Evolutionary conservation across 2,113 vertebrate species (phyloP).

Genomic region (Nansenia antarctica): DNA sequence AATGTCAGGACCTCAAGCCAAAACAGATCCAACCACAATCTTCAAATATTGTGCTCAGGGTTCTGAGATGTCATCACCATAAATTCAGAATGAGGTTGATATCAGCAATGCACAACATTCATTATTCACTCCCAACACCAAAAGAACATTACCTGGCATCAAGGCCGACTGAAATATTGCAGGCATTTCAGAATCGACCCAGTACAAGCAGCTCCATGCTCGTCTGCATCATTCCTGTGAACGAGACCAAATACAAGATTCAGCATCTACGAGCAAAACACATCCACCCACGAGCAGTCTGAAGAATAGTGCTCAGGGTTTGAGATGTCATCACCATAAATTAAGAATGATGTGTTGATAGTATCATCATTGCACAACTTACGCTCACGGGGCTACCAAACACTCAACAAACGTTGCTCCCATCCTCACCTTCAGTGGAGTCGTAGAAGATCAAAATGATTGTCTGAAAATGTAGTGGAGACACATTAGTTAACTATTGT

Average conservation of each 20-base stretch:
- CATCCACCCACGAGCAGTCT: not conserved
- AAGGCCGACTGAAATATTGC: too few species aligned
- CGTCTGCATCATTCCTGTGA: not conserved
- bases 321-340: slow-evolving; percentile 11
- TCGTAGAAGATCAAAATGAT: not conserved
- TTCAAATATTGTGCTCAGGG: slow-evolving; percentile 34
- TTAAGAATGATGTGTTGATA: slow-evolving; percentile 68
- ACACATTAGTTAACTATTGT: not conserved
- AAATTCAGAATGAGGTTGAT: not conserved
- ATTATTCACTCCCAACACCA: too few species aligned
- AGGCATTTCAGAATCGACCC: not conserved
- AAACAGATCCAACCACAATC: too few species aligned
- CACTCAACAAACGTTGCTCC: fast-evolving
- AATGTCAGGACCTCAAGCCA: not conserved
- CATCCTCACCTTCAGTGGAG: slow-evolving; percentile 8
- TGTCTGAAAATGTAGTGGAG: not conserved
- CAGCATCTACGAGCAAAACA: not conserved
- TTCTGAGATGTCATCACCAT: slow-evolving; percentile 25
- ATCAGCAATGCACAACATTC: not conserved
- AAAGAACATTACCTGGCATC: not conserved
- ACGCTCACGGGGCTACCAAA: too few species aligned
- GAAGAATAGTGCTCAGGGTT: not conserved
- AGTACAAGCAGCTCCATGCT: not conserved
- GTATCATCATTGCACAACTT: slow-evolving; percentile 33
- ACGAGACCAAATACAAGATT: not conserved